A percentile compares a stretch with the other conserved stretches of the same genome.
Conservation (phyloP, 2,888 invertebrate species). For the Phaedon cochleariae region DNA sequence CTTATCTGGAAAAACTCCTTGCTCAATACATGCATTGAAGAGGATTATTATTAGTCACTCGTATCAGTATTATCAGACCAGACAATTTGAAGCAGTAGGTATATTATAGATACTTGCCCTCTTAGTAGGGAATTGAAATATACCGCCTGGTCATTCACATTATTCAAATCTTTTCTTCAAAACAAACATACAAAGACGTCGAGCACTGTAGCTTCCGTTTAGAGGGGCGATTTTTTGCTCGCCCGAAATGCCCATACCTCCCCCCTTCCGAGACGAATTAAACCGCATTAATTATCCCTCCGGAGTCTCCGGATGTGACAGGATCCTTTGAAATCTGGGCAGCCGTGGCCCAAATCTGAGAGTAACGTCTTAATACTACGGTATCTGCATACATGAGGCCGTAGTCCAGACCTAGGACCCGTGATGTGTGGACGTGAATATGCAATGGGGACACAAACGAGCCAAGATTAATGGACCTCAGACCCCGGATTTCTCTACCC, state of each 20-base stretch:
- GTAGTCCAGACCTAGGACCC: constrained; percentile 53
- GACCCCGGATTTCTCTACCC: constrained; percentile 52
- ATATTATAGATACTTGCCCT: too few species aligned
- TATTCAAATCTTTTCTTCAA: neutral
- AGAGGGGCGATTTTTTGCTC: neutral
- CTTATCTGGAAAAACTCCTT: too few species aligned
- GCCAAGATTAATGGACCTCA: constrained; percentile 62
- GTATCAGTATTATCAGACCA: too few species aligned
- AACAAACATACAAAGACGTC: neutral
- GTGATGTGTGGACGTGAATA: constrained; percentile 64
- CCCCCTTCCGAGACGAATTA: constrained; percentile 46
- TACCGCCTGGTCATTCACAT: neutral
- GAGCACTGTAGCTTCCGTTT: neutral
- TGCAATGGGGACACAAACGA: constrained; percentile 62
- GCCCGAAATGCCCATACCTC: constrained; percentile 7
- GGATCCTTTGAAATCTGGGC: constrained; percentile 42
- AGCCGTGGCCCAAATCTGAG: constrained; percentile 48
- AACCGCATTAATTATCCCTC: constrained; percentile 51
- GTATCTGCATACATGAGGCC: constrained; percentile 57
- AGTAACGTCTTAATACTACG: constrained; percentile 52
- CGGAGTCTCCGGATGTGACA: constrained; percentile 47
- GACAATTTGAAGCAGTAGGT: too few species aligned
- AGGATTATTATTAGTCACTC: too few species aligned
- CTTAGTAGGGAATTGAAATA: too few species aligned
- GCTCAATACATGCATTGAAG: too few species aligned